Evolutionary conservation across 2,888 invertebrate species (phyloP), one percentile per base, ranked within the genome.

Genomic region (Macroteleia sp.): DNA sequence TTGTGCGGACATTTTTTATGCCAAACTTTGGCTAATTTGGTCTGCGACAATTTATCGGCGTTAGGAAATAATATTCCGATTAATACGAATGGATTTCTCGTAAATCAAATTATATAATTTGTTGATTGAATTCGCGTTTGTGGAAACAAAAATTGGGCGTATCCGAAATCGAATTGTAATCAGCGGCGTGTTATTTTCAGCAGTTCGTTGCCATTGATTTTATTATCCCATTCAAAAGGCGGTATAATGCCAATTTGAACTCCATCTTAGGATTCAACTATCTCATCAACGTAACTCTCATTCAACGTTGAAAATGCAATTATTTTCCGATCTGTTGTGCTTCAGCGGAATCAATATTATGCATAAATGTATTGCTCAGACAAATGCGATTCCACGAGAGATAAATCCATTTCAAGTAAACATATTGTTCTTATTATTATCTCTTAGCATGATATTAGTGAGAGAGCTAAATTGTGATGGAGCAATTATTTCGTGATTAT

Each of bases 271-370:
- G 17, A 30, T 12, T 8, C 9, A 6, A 22, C 19, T 22, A 14
- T 59, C 32, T 52, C 64, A 32, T 52, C 22, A 32, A 20, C 20
- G 41, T 20, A 14, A 41, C 50, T 50, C 32, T 32, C 20, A 54
- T 44, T 66, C 50, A 44, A 54, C 52, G 42, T 52, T 30, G 16
- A 34, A 50, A 50, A 64, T 48, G 22, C 61, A 61, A 62, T 62
- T 62, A 62, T 48, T 39, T 62, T 48, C 50, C 52, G 34, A 52
- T 42, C 48, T 50, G 30, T 64, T 54, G 20, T 42, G 8, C 22
- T 19, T 39, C 34, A 14, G 19, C 4, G 30, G 34, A 54, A 64
- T 64, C 66, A 54, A 54, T 66, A 54, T 52, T 42, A 19, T 30
- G 57, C 12, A 9, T 32, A 30, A 59, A 44, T 42, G 14, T 44